Base-by-base conservation (phyloP, 2,113 vertebrate species). In the Channa maculata region DNA sequence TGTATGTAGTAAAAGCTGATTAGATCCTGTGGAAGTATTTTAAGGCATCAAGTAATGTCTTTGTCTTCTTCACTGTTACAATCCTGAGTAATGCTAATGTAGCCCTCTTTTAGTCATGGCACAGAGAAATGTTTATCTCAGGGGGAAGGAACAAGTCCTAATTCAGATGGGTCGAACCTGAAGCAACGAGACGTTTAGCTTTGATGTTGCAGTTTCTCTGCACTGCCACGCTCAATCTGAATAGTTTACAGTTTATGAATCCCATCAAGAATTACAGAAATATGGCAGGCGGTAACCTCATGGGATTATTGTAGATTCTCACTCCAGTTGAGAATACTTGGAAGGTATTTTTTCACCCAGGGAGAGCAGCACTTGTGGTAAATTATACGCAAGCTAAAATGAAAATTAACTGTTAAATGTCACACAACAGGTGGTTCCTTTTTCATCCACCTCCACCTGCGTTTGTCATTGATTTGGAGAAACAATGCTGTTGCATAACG, bases 201-300 rank as follows among this genome's bases (percentile, higher is more conserved):
- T 85, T 84, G 80, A 87, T 86, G 69, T 75, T 37, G 46, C 54
- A 5, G 6, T 55, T 75, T 78, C 67, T 48, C 13, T 0, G 8
- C 33, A 54, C 43, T 48, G 15, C 36, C 37, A 11, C 3, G 33
- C 44, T 65, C 51, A 34, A 33, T 55, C 61, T 57, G 44, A 72
- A 65, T 50, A 61, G 44, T 70, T 87, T 57, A 51, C 37, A 1
- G 65, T 4, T 0, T 6, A 36, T 12, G 60, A 85, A 82, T 85
- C 68, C 77, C 82, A 69, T 84, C 82, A 75, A 67, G 79, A 77
- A 63, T 80, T 77, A 70, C 24, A 41, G 63, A 63, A 59, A 60
- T 51, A 53, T 74, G 62, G 77, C 71, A 72, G 75, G 24, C 58
- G 48, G 71, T 37, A 15, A 11, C 49, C 85, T 81, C 44, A 2